Evolutionary conservation across 2,888 invertebrate genomes (phyloP), one percentile per base, ranked within the genome.

Genomic region (Oxystoma pomonae): DNA sequence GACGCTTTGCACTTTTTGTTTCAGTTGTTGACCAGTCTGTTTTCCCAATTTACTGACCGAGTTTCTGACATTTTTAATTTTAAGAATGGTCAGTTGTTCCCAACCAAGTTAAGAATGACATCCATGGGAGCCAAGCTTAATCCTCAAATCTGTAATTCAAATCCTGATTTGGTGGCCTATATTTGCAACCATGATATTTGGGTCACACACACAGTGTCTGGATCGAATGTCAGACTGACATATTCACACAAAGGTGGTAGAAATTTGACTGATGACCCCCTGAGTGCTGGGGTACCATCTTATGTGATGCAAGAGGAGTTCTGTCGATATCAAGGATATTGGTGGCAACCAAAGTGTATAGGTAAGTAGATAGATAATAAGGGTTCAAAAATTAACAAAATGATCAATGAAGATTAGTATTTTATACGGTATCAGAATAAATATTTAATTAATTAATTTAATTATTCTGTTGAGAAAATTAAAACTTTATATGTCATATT

Each of bases 241-340:
- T 87, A 85, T 74, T 87, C 88, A 0, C 88, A 88, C 72, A 88
- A 87, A 77, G 73, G 88, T 1, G 86, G 87, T 5, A 81, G 85
- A 68, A 85, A 84, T 66, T 81, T 94, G 72, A 85, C 88, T 0
- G 92, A 94, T 70, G 94, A 95, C 79, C 94, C 95, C 0, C 80
- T 90, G 0, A 92, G 91, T 73, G 95, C 97, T 0, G 98, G 98
- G 0, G 90, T 95, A n/a, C 97, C 99, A 0, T 96, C 96, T 1
- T 99, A 98, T 80, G 96, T 99, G 0, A 96, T 96, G 78, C 98
- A 98, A 80, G 99, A 99, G 79, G 99, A 99, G 81, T 98, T 99
- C 81, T 92, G 92, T 69, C 83, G 97, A 49, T 98, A 96, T 79
- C 94, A 93, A 63, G 98, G 98, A 0, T 97, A 94, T 80, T 99